Evolutionary conservation across 2,113 vertebrate genomes (phyloP).

Genomic region (Centropus unirufus): DNA sequence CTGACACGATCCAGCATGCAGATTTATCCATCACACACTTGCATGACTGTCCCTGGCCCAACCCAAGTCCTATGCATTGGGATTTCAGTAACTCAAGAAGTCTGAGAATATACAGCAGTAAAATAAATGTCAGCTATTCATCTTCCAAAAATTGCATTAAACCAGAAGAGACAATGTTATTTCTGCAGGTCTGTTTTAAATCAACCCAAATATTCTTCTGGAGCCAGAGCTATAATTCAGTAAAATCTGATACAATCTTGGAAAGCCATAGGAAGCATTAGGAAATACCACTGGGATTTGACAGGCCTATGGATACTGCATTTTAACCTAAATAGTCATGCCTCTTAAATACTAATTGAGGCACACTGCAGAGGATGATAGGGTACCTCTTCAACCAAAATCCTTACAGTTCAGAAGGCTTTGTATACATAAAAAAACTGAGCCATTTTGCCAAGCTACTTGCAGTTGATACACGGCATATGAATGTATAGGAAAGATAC

Average conservation of each 20-base stretch:
- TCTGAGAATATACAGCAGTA: constrained; percentile 30
- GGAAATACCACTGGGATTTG: not conserved
- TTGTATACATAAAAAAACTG: not conserved
- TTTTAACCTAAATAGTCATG: not conserved
- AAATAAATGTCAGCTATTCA: constrained; percentile 5
- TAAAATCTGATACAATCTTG: constrained; percentile 52
- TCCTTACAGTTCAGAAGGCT: not conserved
- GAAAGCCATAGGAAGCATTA: not conserved
- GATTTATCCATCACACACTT: not conserved
- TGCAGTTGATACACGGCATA: not conserved
- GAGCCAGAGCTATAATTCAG: constrained; percentile 48
- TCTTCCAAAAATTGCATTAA: constrained; percentile 28
- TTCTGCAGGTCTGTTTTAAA: constrained; percentile 67
- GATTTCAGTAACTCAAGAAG: constrained; percentile 17
- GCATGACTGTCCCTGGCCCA: not conserved
- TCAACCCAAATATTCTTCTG: constrained; percentile 35
- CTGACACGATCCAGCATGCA: not conserved
- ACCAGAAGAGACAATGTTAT: constrained; percentile 35
- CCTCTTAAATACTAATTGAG: not conserved
- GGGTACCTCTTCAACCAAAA: not conserved
- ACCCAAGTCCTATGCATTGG: not conserved
- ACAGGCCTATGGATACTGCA: not conserved
- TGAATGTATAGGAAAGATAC: not conserved
- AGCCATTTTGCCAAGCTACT: not conserved
- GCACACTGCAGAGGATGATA: not conserved